A percentile compares a stretch with the other conserved stretches of the same genome.
Conservation (phyloP, 2,113 vertebrate species). For the Lophochroa leadbeateri region DNA sequence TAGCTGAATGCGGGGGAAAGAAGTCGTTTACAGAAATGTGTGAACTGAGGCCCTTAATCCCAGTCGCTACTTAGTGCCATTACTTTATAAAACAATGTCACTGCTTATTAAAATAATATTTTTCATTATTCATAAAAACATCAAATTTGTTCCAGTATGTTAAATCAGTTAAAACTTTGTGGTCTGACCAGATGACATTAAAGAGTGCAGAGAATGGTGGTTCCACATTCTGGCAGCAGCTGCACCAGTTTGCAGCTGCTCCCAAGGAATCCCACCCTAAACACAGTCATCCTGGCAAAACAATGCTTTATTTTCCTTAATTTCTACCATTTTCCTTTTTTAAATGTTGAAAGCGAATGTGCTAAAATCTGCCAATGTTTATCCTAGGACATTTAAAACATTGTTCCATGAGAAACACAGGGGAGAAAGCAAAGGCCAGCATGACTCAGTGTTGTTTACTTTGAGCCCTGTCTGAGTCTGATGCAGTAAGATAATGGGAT, state of each 20-base stretch:
- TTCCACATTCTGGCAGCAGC: background rate
- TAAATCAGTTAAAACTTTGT: background rate
- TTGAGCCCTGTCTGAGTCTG: background rate
- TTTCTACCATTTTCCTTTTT: background rate
- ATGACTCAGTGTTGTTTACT: conserved; percentile 53
- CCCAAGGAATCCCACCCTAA: background rate
- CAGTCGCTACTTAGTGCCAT: background rate
- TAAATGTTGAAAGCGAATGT: background rate
- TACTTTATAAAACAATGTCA: background rate
- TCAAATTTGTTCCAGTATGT: background rate
- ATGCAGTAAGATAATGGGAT: background rate
- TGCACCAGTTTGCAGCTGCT: background rate
- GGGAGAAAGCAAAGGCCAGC: conserved; percentile 3
- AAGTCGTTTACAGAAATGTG: background rate
- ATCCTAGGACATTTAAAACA: background rate
- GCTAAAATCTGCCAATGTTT: conserved; percentile 1
- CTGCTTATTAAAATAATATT: background rate
- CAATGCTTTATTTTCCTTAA: background rate
- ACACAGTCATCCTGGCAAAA: background rate
- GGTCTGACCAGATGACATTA: background rate
- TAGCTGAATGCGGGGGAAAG: background rate
- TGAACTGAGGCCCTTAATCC: background rate
- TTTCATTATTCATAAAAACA: background rate
- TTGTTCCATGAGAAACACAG: conserved; percentile 18
- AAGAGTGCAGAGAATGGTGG: background rate